Conservation (phyloP, 2,888 invertebrate genomes). For the Clunio marinus region DNA sequence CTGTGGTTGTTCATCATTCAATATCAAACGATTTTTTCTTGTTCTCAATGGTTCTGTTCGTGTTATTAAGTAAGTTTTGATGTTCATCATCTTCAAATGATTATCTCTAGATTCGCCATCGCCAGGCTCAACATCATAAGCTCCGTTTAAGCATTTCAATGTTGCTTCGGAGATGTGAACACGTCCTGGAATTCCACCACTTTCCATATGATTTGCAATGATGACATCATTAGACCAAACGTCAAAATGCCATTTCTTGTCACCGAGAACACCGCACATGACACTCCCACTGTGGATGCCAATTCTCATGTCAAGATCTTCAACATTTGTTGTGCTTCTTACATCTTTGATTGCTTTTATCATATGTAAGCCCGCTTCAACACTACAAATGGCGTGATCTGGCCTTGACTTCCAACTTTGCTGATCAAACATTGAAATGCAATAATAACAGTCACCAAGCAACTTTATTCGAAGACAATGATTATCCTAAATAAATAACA, state of each 20-base stretch:
- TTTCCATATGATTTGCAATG: constrained; percentile 87
- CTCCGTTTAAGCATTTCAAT: constrained; percentile 74
- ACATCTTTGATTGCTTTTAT: constrained; percentile 87
- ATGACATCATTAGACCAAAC: constrained; percentile 95
- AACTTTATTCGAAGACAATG: constrained; percentile 85
- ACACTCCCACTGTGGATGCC: constrained; percentile 96
- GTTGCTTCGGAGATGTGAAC: constrained; percentile 95
- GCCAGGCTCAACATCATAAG: constrained; percentile 92
- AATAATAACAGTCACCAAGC: constrained; percentile 88
- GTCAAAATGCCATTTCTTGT: constrained; percentile 90
- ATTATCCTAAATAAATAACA: constrained; percentile 62
- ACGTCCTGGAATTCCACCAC: constrained; percentile 91
- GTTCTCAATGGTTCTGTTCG: constrained; percentile 68
- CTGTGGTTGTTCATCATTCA: constrained; percentile 36
- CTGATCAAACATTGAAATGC: constrained; percentile 62
- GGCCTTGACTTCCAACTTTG: constrained; percentile 55
- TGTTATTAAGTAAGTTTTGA: constrained; percentile 84
- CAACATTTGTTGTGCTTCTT: constrained; percentile 67
- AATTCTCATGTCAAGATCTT: constrained; percentile 94
- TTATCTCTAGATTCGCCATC: constrained; percentile 77
- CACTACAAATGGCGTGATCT: constrained; percentile 86
- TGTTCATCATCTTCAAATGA: constrained; percentile 79
- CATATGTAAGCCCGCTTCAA: constrained; percentile 95
- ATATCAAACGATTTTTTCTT: constrained; percentile 49
- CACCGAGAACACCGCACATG: constrained; percentile 90